Conservation (phyloP, 2,113 vertebrate species). For the Heptranchias perlo region DNA sequence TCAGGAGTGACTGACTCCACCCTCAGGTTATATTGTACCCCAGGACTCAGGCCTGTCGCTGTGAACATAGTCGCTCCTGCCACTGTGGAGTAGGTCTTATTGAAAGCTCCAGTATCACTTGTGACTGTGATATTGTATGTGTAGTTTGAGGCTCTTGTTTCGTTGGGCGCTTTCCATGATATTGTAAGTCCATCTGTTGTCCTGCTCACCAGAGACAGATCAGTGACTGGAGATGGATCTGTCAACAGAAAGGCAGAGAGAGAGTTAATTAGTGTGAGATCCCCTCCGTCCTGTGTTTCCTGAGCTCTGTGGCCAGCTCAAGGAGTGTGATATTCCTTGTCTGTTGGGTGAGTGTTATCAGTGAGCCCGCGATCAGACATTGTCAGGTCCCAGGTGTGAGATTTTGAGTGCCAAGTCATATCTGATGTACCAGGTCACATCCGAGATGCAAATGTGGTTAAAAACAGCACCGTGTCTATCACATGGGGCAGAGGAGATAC, state of each 20-base stretch:
- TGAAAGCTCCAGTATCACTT: background rate
- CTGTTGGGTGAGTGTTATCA: no score
- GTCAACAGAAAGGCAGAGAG: background rate
- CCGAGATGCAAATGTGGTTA: no score
- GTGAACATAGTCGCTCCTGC: background rate
- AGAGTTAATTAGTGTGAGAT: background rate
- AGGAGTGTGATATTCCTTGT: no score
- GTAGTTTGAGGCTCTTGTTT: background rate
- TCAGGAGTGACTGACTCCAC: background rate
- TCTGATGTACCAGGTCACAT: no score
- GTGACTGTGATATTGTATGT: background rate
- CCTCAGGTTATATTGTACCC: background rate
- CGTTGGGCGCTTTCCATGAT: background rate
- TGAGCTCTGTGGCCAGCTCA: no score
- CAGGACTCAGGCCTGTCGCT: background rate
- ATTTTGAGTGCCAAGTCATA: no score
- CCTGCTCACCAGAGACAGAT: background rate
- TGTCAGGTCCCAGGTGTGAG: no score
- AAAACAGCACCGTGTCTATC: no score
- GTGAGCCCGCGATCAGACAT: no score
- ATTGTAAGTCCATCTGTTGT: background rate
- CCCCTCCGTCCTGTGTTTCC: background rate
- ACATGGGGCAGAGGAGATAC: no score
- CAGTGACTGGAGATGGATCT: background rate
- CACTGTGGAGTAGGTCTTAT: background rate